Base-by-base conservation (phyloP, 2,113 vertebrate genomes). In the Poeciliopsis prolifica region DNA sequence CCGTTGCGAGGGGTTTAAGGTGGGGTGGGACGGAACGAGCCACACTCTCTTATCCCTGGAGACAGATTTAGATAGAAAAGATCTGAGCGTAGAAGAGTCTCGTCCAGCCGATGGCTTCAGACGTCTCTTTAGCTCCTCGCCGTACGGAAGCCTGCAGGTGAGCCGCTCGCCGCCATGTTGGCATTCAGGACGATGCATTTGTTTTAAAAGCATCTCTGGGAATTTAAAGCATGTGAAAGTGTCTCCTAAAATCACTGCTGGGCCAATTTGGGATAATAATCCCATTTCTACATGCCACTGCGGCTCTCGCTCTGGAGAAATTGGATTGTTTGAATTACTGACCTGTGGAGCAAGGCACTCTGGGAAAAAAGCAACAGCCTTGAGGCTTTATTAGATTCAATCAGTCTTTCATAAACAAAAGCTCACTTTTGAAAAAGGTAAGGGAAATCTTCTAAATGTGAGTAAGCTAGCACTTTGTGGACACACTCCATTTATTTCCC, bases 401-500 rank as follows among this genome's bases (percentile, higher is more conserved):
- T 85, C 81, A 61, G 71, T 86, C 89, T 84, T 91, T 92, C 88
- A 92, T 89, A 92, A 92, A 93, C 90, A 92, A 92, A 90, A 86
- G 78, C 83, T 75, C 78, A 77, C 83, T 87, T 91, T 82, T 89
- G 58, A 74, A 77, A 88, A 80, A 74, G 54, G 71, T 70, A 44
- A 61, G 42, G 78, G 62, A 81, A 82, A 81, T 75, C 74, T 65
- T 58, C 83, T 88, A 88, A 89, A 88, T 85, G 89, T 81, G 81
- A 70, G 76, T 35, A 81, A 83, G 82, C 79, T 82, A 71, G 85
- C 89, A 87, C 87, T 89, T 91, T 84, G 89, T 77, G 78, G 89
- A 91, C 89, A 92, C 91, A 91, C 90, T 91, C 88, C 90, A 92
- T 92, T 92, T 92, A 89, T 92, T 93, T 89, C 74, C 82, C 84